Evolutionary conservation across 2,797 vertebrate species (phyloP), one percentile per base, ranked within the genome.

Genomic region (Pipistrellus kuhlii): DNA sequence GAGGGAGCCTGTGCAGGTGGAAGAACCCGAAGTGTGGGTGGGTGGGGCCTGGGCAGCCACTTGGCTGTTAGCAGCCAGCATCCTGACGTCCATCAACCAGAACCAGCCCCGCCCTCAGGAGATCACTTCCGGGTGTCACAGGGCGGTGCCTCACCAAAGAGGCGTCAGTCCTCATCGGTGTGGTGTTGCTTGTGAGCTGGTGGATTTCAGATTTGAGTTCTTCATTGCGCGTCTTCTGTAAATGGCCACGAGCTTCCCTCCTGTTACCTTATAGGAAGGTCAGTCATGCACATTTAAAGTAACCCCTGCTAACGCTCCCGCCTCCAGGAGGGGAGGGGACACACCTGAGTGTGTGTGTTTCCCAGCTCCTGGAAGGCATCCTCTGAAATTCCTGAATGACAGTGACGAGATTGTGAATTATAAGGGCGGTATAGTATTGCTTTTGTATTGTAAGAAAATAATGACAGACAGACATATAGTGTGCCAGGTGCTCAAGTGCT

Each of bases 401-500:
- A 35, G 66, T 64, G 27, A 17, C 59, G 69, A 62, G 59, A 44
- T 73, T 30, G 41, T 35, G 66, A 86, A 32, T 62, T n/a, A 44
- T 12, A 25, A 57, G 53, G 64, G 38, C 32, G 48, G 27, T 46
- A 14, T 81, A 66, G 41, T 57, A 27, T 32, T 89, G 57, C 44
- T 57, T 94, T 71, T 84, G 23, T 72, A 8, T 55, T 85, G 69
- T 68, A 78, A 82, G 57, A n/a, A 69, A 25, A n/a, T 73, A n/a
- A 57, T 30, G 35, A 17, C 32, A 12, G 35, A 17, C 32, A 12
- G 2, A 23, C 9, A 23, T 30, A 13, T 4, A 25, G 0, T 20
- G 30, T 30, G 44, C 48, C 44, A 25, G 88, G 53, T 25, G 7
- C 71, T 68, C 35, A 6, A 2, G 25, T n/a, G 35, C 72, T n/a